These are phyloP conservation scores for Callyntrura sp. DNA, from an alignment of 2,888 invertebrate species.

Conservation along the genomic window DNA sequence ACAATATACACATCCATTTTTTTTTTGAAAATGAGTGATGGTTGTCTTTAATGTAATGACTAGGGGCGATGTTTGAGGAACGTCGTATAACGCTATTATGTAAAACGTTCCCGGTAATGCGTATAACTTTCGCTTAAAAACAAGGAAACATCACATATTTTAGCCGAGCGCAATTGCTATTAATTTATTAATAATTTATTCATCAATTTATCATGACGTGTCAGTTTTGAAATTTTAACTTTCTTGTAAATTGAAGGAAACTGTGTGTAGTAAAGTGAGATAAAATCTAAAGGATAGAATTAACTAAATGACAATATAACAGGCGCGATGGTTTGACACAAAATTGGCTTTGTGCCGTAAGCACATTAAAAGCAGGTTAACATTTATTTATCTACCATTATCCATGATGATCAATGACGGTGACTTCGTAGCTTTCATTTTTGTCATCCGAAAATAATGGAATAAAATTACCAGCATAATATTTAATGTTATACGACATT, in stretches of 20 bases:
- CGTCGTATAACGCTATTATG: background rate
- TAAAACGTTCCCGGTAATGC: background rate
- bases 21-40: constrained; percentile 2
- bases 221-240: constrained; percentile 40
- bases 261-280: too few species aligned
- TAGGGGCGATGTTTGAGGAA: background rate
- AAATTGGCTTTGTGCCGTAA: background rate
- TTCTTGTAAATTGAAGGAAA: too few species aligned
- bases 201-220: constrained; percentile 46
- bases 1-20: too few species aligned
- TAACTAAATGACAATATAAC: too few species aligned
- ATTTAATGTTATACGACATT: background rate
- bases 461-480: background rate
- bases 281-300: too few species aligned
- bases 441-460: background rate
- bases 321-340: too few species aligned
- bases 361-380: background rate
- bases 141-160: constrained; percentile 8
- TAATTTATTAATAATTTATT: constrained; percentile 35
- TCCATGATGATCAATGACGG: background rate
- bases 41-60: background rate
- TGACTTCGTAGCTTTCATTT: constrained; percentile 16
- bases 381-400: background rate
- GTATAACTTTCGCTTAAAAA: constrained; percentile 36
- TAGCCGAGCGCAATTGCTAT: background rate